Evolutionary conservation across 2,888 invertebrate species (phyloP).

Genomic region (Phaedon cochleariae): DNA sequence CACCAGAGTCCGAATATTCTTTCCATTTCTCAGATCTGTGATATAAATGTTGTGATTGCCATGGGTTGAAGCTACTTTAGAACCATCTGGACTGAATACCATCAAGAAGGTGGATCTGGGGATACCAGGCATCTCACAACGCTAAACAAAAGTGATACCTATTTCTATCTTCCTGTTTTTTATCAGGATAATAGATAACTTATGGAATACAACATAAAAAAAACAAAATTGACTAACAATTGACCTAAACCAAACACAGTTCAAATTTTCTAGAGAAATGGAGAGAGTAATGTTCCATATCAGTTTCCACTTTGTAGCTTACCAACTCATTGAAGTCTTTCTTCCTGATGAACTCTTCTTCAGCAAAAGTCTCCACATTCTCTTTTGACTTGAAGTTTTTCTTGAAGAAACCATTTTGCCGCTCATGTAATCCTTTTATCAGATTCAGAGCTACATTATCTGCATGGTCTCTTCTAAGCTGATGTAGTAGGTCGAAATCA

Average conservation of each 20-base stretch:
- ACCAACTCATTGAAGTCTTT: constrained; percentile 50
- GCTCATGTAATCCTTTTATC: constrained; percentile 48
- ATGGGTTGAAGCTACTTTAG: constrained; percentile 86
- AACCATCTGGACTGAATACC: constrained; percentile 89
- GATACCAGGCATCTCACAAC: constrained; percentile 76
- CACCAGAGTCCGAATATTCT: constrained; percentile 77
- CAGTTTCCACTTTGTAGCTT: constrained; percentile 21
- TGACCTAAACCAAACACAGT: too few species aligned
- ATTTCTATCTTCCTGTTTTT: neutral
- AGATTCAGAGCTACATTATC: constrained; percentile 44
- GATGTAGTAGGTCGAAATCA: constrained; percentile 42
- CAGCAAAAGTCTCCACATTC: constrained; percentile 49
- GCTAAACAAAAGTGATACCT: constrained; percentile 30
- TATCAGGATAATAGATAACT: too few species aligned
- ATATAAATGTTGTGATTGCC: constrained; percentile 90
- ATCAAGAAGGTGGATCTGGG: constrained; percentile 85
- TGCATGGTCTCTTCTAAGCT: constrained; percentile 35
- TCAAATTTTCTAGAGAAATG: too few species aligned
- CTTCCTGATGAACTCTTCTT: constrained; percentile 51
- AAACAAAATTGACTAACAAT: too few species aligned
- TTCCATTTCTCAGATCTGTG: constrained; percentile 80
- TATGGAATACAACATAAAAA: neutral
- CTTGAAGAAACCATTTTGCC: constrained; percentile 43
- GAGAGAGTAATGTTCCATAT: too few species aligned
- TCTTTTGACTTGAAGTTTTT: constrained; percentile 44